Evolutionary conservation across 2,113 vertebrate species (phyloP).

Genomic region (Albula goreensis): DNA sequence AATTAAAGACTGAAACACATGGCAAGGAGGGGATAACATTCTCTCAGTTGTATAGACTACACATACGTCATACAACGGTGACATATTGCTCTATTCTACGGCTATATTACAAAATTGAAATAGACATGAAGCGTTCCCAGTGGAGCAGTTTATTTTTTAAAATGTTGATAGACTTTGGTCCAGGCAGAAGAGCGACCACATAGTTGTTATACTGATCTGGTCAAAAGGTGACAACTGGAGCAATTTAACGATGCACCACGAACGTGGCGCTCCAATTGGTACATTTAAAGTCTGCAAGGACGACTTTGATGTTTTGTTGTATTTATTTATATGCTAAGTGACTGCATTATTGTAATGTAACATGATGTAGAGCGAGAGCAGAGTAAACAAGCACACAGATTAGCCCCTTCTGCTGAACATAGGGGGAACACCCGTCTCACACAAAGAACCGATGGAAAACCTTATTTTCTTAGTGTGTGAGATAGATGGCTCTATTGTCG

Average conservation of each 20-base stretch:
- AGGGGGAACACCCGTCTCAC: too few relatives aligned
- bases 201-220: neutral
- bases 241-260: neutral
- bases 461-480: too few relatives aligned
- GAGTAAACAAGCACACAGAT: too few relatives aligned
- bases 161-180: neutral
- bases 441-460: too few relatives aligned
- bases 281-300: neutral
- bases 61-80: neutral
- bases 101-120: constrained; percentile 7
- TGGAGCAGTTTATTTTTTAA: neutral
- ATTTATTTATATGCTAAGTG: too few relatives aligned
- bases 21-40: neutral
- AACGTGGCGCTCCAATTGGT: neutral
- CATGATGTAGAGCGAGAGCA: too few relatives aligned
- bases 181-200: neutral
- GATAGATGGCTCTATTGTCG: too few relatives aligned
- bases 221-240: neutral
- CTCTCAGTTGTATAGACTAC: neutral
- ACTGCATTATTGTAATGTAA: too few relatives aligned
- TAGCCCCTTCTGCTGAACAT: too few relatives aligned
- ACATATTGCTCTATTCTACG: neutral
- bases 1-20: neutral
- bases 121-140: constrained; percentile 1
- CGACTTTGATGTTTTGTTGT: too few relatives aligned